These are phyloP conservation scores for Malurus leucopterus DNA, from an alignment of 2,797 vertebrate species.

Conservation along the genomic window DNA sequence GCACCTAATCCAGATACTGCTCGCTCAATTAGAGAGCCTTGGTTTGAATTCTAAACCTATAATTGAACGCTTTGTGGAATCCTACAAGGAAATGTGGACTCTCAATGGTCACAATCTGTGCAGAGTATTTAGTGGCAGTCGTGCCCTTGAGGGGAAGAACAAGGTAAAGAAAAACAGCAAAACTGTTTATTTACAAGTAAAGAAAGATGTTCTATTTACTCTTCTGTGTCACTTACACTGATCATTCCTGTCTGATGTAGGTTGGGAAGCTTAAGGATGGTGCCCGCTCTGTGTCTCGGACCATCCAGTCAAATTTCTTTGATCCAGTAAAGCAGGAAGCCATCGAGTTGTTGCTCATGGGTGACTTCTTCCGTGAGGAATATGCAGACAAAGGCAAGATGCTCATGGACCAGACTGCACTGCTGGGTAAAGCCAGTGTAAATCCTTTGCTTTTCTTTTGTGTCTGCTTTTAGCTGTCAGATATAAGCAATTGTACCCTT, in stretches of 20 bases:
- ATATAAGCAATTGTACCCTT: background rate
- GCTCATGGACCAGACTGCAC: conserved; percentile 72
- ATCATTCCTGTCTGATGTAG: conserved; percentile 25
- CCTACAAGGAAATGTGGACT: conserved; percentile 78
- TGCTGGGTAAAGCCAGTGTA: conserved; percentile 64
- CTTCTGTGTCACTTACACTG: background rate
- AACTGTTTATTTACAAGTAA: background rate
- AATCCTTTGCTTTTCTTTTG: background rate
- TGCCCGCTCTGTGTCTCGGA: conserved; percentile 76
- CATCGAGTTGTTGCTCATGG: conserved; percentile 72
- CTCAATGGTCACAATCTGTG: conserved; percentile 75
- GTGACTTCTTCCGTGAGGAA: conserved; percentile 71
- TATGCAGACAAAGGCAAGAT: conserved; percentile 71
- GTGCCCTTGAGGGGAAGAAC: conserved; percentile 77
- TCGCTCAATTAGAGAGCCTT: conserved; percentile 73
- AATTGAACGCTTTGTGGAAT: conserved; percentile 74
- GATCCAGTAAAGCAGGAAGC: conserved; percentile 78
- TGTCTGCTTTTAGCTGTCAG: background rate
- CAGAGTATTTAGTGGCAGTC: conserved; percentile 76
- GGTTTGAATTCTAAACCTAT: conserved; percentile 71
- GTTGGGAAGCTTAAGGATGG: conserved; percentile 79
- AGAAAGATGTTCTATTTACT: background rate
- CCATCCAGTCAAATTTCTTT: conserved; percentile 78
- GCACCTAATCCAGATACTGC: conserved; percentile 66
- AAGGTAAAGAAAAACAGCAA: conserved; percentile 65